Base-by-base conservation (phyloP, 2,888 invertebrate species). In the Caenorhabditis sinica region DNA sequence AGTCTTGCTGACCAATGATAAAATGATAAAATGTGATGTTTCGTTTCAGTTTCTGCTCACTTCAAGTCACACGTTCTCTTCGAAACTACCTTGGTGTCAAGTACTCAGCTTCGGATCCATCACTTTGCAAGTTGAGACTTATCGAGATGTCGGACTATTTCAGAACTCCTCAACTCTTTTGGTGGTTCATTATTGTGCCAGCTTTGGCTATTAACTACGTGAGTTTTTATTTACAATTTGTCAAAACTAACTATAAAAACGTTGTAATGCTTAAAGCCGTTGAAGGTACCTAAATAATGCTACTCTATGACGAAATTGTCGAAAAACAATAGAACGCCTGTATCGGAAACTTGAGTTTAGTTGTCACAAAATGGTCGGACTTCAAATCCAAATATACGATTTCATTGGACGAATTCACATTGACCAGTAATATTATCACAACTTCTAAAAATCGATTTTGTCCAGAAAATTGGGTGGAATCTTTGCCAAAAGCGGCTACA, bases 161-260 rank as follows among this genome's bases (percentile, higher is more conserved):
- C 84, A 69, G 76, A 45, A 56, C 60, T 17, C 88, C 90, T 15
- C 79, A 49, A 25, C 28, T 86, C 63, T 33, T 88, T 36, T 91
- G 91, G 91, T 90, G 83, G 83, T 9, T 88, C 33, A 45, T 91
- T 53, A 90, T 91, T 61, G 87, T 89, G 11, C 87, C 88, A 11
- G 91, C 89, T 15, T 79, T 91, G 17, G 61, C 74, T 1, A 65
- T 91, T 30, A 91, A 90, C 75, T 90, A 88, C 58, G 91, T 91
- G 56, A 87, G 90, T 87, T 71, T 60, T n/a, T n/a, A n/a, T n/a
- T 58, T 45, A 11, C 20, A 53, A 11, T 61, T 61, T 56, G 8
- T 15, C 23, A 0, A 25, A 25, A 77, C 56, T 36, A 58, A 63
- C 40, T 49, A 28, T 36, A 40, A 8, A 43, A 11, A 23, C 11